Evolutionary conservation across 2,888 invertebrate genomes (phyloP).

Genomic region (Nasonia oneida): DNA sequence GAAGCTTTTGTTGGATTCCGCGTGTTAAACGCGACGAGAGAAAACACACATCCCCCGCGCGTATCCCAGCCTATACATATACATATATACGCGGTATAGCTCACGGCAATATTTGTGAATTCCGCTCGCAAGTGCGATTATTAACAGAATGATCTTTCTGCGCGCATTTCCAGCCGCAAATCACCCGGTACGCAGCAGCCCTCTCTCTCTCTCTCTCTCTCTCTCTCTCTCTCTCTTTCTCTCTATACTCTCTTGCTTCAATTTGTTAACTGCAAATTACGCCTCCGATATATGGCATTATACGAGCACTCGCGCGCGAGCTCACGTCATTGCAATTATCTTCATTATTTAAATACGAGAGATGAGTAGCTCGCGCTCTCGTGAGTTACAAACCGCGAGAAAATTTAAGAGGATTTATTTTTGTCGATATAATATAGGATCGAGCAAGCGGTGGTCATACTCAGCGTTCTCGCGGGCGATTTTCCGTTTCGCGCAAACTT

Average conservation of each 20-base stretch:
- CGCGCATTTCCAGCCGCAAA: slow-evolving; percentile 39
- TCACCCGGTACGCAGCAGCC: slow-evolving; percentile 1
- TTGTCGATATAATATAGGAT: background rate
- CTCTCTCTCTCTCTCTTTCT: background rate
- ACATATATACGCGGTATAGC: background rate
- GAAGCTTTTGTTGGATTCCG: slow-evolving; percentile 38
- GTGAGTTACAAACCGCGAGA: background rate
- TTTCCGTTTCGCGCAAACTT: background rate
- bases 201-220: background rate
- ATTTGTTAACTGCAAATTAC: slow-evolving; percentile 45
- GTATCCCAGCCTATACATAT: background rate
- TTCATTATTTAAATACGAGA: background rate
- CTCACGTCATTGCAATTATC: slow-evolving; percentile 11
- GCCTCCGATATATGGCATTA: background rate
- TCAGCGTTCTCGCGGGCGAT: background rate
- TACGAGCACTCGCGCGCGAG: background rate
- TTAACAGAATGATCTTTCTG: slow-evolving; percentile 53
- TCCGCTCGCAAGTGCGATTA: slow-evolving; percentile 40
- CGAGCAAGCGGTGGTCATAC: background rate
- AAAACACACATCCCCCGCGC: background rate
- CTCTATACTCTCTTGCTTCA: background rate
- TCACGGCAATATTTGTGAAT: slow-evolving; percentile 46
- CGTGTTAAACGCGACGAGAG: slow-evolving; percentile 39
- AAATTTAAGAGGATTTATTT: slow-evolving; percentile 15
- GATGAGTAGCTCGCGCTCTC: background rate